Conservation (phyloP, 2,888 invertebrate species). For the Orthonevra nobilis region DNA sequence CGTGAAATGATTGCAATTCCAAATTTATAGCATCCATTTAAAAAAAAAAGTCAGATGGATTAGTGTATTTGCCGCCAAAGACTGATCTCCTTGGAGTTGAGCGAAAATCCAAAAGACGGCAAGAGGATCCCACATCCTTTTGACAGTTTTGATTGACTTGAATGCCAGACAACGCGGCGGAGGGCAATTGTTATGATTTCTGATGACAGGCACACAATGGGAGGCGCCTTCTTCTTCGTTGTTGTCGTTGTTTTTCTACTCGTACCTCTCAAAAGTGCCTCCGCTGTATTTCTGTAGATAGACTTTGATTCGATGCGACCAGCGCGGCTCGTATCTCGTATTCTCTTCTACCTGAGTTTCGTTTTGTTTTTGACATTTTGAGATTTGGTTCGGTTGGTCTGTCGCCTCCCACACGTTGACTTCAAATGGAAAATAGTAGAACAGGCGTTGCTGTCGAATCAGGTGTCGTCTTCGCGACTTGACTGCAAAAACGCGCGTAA, state of each 20-base stretch:
- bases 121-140: conserved; percentile 51
- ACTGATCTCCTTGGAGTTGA: conserved; percentile 44
- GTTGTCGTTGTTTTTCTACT: conserved; percentile 24
- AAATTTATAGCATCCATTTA: conserved; percentile 67
- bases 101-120: conserved; percentile 2
- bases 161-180: conserved; percentile 70
- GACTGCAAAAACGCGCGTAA: conserved; percentile 7
- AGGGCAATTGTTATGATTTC: conserved; percentile 71
- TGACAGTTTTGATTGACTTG: conserved; percentile 71
- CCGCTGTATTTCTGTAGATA: no score
- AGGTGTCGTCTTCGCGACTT: conserved; percentile 50
- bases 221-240: conserved; percentile 63
- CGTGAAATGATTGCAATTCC: conserved; percentile 64
- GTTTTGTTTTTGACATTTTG: conserved; percentile 45
- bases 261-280: conserved; percentile 62
- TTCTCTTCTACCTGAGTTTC: background rate
- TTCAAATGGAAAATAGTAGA: conserved; percentile 52
- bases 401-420: no score
- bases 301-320: conserved; percentile 60
- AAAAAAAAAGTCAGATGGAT: conserved; percentile 60
- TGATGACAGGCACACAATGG: conserved; percentile 71
- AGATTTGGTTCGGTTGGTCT: conserved; percentile 14
- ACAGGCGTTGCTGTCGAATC: conserved; percentile 46
- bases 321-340: conserved; percentile 1
- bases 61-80: conserved; percentile 52